Percentiles rank a stretch among this genome's conserved stretches.
Evolutionary conservation across 2,797 vertebrate genomes (phyloP).

Genomic region (Potorous gilbertii): DNA sequence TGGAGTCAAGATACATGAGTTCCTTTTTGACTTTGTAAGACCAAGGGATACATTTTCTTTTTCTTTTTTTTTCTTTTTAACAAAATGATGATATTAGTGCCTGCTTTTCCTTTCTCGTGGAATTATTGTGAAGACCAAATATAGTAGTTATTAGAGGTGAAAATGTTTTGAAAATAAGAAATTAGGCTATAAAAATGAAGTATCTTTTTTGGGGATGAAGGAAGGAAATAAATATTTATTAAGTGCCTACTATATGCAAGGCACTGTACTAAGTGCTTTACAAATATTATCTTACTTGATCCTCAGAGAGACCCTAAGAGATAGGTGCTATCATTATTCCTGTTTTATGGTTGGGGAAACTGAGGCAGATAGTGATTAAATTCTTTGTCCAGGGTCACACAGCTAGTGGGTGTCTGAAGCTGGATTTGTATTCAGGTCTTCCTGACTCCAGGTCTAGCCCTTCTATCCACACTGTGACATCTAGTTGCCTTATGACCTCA

Average conservation of each 20-base stretch:
- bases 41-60: not conserved
- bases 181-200: not conserved
- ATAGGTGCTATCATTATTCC: not conserved
- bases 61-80: not conserved
- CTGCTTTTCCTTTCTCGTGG: not conserved
- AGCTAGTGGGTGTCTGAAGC: not conserved
- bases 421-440: not conserved
- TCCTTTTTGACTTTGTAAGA: not conserved
- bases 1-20: not conserved
- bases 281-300: not conserved
- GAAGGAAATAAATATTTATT: not conserved
- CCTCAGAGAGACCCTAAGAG: not conserved
- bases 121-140: not conserved
- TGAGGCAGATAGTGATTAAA: not conserved
- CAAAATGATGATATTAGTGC: not conserved
- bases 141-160: not conserved
- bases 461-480: not conserved
- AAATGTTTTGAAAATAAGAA: not conserved
- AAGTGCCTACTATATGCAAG: not conserved
- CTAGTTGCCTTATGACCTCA: not conserved
- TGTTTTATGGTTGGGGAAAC: not conserved
- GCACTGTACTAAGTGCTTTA: not conserved
- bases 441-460: not conserved
- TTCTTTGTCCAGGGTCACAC: not conserved
- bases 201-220: not conserved